These are phyloP conservation scores for Saccostrea glomerata DNA, from an alignment of 1,140 invertebrate genomes.

Conservation along the genomic window DNA sequence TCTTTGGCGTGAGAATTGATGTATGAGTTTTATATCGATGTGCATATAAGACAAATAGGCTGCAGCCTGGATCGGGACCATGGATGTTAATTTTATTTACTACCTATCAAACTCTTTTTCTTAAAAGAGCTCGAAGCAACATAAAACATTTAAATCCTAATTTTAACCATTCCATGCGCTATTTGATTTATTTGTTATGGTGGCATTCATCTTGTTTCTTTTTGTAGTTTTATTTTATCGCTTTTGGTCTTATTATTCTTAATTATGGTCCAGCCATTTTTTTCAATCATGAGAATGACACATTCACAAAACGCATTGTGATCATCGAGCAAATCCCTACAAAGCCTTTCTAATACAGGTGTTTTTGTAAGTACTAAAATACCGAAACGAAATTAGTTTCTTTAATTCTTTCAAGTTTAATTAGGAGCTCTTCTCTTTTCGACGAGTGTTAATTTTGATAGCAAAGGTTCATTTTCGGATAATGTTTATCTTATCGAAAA, in stretches of 20 bases:
- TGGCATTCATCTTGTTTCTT: conserved; percentile 3
- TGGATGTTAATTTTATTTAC: neutral
- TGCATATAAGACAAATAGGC: neutral
- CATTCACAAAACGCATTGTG: conserved; percentile 16
- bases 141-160: neutral
- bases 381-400: conserved; percentile 12
- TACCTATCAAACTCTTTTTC: neutral
- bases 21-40: conserved; percentile 21
- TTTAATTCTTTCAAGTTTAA: neutral
- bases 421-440: neutral
- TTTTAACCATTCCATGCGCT: neutral
- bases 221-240: conserved; percentile 12
- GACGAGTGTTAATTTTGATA: conserved; percentile 16
- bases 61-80: neutral
- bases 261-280: conserved; percentile 13
- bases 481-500: conserved; percentile 27
- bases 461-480: conserved; percentile 26
- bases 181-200: conserved; percentile 3
- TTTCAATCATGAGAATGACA: conserved; percentile 23
- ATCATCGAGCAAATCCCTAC: neutral
- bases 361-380: conserved; percentile 24
- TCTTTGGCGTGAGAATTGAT: neutral
- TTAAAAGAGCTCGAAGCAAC: neutral
- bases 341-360: conserved; percentile 26
- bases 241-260: conserved; percentile 32